Evolutionary conservation across 1,140 invertebrate genomes (phyloP).

Genomic region (Rhyacophila brunnea): DNA sequence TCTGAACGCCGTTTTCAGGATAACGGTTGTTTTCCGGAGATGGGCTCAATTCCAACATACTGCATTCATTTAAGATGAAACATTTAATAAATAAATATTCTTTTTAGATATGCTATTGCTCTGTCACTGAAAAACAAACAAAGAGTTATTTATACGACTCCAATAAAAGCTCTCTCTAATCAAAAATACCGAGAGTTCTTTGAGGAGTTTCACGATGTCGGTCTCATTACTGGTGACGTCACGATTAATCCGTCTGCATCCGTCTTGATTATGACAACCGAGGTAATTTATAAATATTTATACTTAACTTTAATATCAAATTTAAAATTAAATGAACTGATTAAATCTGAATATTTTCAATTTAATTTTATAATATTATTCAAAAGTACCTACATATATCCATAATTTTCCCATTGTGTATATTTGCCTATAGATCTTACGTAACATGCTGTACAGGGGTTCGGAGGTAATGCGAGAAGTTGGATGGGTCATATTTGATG

Average conservation of each 20-base stretch:
- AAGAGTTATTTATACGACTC: constrained; percentile 98
- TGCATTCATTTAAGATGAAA: too few relatives aligned
- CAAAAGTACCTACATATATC: too few relatives aligned
- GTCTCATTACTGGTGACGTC: constrained; percentile 97
- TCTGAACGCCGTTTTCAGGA: too few relatives aligned
- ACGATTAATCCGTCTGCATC: constrained; percentile 98
- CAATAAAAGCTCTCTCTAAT: constrained; percentile 99
- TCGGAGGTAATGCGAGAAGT: constrained; percentile 98
- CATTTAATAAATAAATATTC: constrained; percentile 18
- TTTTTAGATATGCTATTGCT: constrained; percentile 69
- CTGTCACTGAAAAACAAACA: constrained; percentile 69
- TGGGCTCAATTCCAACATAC: too few relatives aligned
- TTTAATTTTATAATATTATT: too few relatives aligned
- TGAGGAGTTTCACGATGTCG: constrained; percentile 98
- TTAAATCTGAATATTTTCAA: too few relatives aligned
- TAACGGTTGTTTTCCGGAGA: too few relatives aligned
- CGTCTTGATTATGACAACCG: constrained; percentile 99
- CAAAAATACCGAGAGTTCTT: constrained; percentile 99
- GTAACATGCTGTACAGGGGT: constrained; percentile 98
- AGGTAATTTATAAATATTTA: constrained; percentile 58
- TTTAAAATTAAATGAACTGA: too few relatives aligned
- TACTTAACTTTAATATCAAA: too few relatives aligned
- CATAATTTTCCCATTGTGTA: too few relatives aligned
- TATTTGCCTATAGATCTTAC: constrained; percentile 83
- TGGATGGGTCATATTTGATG: constrained; percentile 99